phyloP scores from a whole-genome alignment of 2,797 vertebrate species.

The Chelon labrosus region DNA sequence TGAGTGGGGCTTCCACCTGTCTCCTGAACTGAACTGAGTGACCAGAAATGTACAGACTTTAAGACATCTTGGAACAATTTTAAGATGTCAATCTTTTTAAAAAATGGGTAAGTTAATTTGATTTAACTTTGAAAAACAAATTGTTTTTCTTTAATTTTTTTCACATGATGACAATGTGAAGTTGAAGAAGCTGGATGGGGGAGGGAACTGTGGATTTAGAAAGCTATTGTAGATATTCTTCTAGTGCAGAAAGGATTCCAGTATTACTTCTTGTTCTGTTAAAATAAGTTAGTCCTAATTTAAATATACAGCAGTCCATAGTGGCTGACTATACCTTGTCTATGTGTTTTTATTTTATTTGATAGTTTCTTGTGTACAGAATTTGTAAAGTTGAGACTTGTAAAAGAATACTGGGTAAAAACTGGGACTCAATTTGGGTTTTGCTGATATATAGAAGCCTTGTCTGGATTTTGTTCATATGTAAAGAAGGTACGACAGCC shows the following conservation, averaged over 20 bases:
- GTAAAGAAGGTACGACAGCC: slow-evolving; percentile 76
- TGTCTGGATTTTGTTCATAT: slow-evolving; percentile 92
- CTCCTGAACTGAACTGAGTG: slow-evolving; percentile 89
- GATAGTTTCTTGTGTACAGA: slow-evolving; percentile 91
- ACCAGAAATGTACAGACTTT: slow-evolving; percentile 96
- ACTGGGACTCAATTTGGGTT: slow-evolving; percentile 70
- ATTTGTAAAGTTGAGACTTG: slow-evolving; percentile 86
- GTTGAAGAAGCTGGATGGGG: slow-evolving; percentile 67
- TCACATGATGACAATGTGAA: slow-evolving; percentile 66
- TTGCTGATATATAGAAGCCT: slow-evolving; percentile 89
- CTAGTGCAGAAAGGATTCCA: slow-evolving; percentile 94
- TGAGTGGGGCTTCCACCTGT: slow-evolving; percentile 81
- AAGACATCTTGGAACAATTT: slow-evolving; percentile 83
- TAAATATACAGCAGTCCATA: slow-evolving; percentile 90
- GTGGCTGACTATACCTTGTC: slow-evolving; percentile 90
- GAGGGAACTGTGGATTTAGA: slow-evolving; percentile 86
- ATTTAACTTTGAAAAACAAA: slow-evolving; percentile 83
- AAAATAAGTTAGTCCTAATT: slow-evolving; percentile 96
- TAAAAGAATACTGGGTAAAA: slow-evolving; percentile 83
- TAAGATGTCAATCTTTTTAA: slow-evolving; percentile 69
- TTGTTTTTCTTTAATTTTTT: slow-evolving; percentile 52
- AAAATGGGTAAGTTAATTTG: slow-evolving; percentile 85
- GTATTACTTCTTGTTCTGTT: slow-evolving; percentile 96
- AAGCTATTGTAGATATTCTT: slow-evolving; percentile 94
- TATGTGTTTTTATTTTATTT: slow-evolving; percentile 90